A percentile compares a stretch with the other conserved stretches of the same genome.
Conservation (phyloP, 2,797 vertebrate species). For the Eutrigla gurnardus region DNA sequence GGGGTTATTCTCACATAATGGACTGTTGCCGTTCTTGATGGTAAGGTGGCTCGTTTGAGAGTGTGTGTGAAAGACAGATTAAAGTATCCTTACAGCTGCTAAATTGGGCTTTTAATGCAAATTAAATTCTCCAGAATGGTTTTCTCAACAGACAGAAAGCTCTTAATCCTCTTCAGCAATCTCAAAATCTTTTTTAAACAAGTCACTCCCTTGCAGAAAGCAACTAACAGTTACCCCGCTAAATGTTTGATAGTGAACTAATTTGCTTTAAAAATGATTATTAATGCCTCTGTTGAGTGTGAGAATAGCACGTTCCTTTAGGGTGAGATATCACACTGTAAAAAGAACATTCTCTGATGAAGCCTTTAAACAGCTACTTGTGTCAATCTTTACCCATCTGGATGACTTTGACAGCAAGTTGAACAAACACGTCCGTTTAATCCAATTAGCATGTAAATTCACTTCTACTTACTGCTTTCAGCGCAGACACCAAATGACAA, state of each 20-base stretch:
- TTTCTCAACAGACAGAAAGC: constrained; percentile 16
- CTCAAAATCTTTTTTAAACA: constrained; percentile 16
- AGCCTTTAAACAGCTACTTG: constrained; percentile 10
- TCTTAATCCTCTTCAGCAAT: not conserved
- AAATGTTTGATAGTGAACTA: constrained; percentile 6
- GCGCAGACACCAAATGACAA: not conserved
- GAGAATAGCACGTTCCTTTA: not conserved
- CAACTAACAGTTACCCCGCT: constrained; percentile 9
- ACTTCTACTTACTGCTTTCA: constrained; percentile 15
- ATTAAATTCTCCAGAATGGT: constrained; percentile 18
- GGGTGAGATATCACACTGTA: too few species aligned
- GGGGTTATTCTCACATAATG: not conserved
- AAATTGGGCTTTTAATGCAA: constrained; percentile 28
- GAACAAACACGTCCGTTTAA: not conserved
- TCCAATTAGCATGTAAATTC: constrained; percentile 39
- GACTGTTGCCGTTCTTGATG: constrained; percentile 19
- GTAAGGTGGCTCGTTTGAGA: not conserved
- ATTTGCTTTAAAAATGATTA: not conserved
- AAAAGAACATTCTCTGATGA: not conserved
- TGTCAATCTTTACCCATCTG: constrained; percentile 8
- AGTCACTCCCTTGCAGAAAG: not conserved
- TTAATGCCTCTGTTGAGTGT: constrained; percentile 3
- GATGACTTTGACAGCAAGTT: constrained; percentile 26
- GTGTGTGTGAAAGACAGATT: constrained; percentile 1
- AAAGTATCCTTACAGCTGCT: constrained; percentile 23